Evolutionary conservation across 2,797 vertebrate species (phyloP).

Genomic region (Notolabrus celidotus): DNA sequence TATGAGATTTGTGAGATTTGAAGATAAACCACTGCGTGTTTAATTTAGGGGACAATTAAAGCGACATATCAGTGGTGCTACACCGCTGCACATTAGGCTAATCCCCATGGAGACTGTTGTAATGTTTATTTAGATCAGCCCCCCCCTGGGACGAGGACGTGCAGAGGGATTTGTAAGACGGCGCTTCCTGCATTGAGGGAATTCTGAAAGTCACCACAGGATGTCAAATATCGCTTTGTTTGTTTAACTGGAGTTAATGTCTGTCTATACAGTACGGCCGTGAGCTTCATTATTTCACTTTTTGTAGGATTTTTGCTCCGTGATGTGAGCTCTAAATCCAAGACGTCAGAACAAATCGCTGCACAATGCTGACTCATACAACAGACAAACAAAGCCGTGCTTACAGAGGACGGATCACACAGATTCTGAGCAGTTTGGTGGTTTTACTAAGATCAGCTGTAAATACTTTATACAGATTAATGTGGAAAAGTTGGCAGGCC

Average conservation of each 20-base stretch:
- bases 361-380: not conserved
- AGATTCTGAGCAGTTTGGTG: not conserved
- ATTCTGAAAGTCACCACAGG: constrained; percentile 49
- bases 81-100: constrained; percentile 61
- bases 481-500: not conserved
- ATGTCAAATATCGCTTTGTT: constrained; percentile 26
- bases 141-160: constrained; percentile 24
- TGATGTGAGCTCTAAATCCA: not conserved
- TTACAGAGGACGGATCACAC: not conserved
- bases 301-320: not conserved
- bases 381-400: not conserved
- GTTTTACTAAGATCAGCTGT: not conserved
- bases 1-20: constrained; percentile 80
- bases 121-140: constrained; percentile 68
- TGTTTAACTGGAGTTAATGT: constrained; percentile 38
- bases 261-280: constrained; percentile 22
- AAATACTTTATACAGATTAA: not conserved
- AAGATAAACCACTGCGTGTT: constrained; percentile 70
- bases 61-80: constrained; percentile 54
- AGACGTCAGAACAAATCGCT: constrained; percentile 2
- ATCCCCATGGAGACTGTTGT: constrained; percentile 71
- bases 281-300: constrained; percentile 22
- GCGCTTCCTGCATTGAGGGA: constrained; percentile 36
- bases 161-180: constrained; percentile 60
- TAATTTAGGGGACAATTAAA: constrained; percentile 80